phyloP scores from a whole-genome alignment of 2,888 invertebrate genomes.

The Sycophila texana region DNA sequence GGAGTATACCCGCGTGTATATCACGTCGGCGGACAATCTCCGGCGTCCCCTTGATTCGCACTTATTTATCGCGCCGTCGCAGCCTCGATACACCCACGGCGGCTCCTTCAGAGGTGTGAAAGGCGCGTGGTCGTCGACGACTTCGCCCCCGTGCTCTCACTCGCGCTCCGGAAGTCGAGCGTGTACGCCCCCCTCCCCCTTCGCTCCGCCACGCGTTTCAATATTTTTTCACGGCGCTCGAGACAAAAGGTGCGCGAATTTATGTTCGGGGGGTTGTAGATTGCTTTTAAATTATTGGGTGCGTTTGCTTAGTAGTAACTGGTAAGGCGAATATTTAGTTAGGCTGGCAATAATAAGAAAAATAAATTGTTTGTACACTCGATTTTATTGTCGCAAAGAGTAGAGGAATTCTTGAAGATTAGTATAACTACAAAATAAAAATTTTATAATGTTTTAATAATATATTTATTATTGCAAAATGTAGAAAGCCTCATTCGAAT shows the following conservation, averaged over 20 bases:
- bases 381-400: too few relatives aligned
- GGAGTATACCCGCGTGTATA: slow-evolving; percentile 15
- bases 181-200: too few relatives aligned
- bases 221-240: background rate
- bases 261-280: background rate
- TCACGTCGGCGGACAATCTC: slow-evolving; percentile 23
- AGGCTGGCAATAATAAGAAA: too few relatives aligned
- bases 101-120: slow-evolving; percentile 31
- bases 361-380: too few relatives aligned
- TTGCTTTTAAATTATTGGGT: too few relatives aligned
- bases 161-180: slow-evolving; percentile 27
- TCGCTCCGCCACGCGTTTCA: background rate
- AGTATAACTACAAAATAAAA: too few relatives aligned
- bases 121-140: slow-evolving; percentile 18
- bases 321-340: too few relatives aligned
- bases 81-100: slow-evolving; percentile 33
- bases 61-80: background rate
- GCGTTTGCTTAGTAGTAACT: too few relatives aligned
- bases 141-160: slow-evolving; percentile 24
- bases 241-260: background rate
- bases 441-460: too few relatives aligned
- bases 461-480: too few relatives aligned
- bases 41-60: slow-evolving; percentile 9
- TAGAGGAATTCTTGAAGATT: too few relatives aligned
- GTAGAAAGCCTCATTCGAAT: too few relatives aligned